Evolutionary conservation across 1,140 invertebrate species (phyloP).

Genomic region (Pseudomyrmex flavicornis): DNA sequence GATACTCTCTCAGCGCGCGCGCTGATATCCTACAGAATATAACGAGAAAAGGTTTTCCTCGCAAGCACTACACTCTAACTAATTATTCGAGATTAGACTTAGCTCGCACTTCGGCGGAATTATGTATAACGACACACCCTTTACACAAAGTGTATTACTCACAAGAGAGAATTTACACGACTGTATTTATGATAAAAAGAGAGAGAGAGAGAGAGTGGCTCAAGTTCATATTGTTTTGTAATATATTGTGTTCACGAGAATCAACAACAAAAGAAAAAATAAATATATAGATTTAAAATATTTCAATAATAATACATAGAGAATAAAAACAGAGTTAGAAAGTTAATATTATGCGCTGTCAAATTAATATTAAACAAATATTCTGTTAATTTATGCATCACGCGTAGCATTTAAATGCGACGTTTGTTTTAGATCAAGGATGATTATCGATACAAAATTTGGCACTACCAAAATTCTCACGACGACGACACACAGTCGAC

Average conservation of each 20-base stretch:
- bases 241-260: not conserved
- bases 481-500: constrained; percentile 72
- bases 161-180: not conserved
- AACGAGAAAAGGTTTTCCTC: constrained; percentile 7
- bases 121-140: not conserved
- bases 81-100: constrained; percentile 29
- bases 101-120: not conserved
- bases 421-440: constrained; percentile 57
- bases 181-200: not conserved
- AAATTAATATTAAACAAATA: not conserved
- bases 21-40: constrained; percentile 8
- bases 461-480: constrained; percentile 32
- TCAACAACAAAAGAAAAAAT: not conserved
- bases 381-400: not conserved
- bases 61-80: constrained; percentile 14
- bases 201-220: not conserved
- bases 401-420: not conserved
- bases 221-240: not conserved
- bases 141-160: not conserved
- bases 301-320: not conserved
- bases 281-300: not conserved
- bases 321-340: not conserved
- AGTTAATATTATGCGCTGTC: not conserved
- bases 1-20: not conserved
- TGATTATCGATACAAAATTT: constrained; percentile 68